phyloP scores from a whole-genome alignment of 2,888 invertebrate genomes.

The Clanis bilineata region DNA sequence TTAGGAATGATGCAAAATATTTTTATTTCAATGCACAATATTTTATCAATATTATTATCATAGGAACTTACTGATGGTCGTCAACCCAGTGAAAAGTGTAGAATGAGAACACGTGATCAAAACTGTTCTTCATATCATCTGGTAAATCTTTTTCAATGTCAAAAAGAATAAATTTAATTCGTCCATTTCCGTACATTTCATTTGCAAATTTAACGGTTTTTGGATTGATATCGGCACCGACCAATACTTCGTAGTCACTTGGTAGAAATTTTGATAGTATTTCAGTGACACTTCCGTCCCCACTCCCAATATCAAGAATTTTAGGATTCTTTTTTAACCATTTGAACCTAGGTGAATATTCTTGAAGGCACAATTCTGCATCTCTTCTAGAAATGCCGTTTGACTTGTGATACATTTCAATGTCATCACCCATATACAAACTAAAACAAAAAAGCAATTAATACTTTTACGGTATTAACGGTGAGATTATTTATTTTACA shows the following conservation, averaged over 20 bases:
- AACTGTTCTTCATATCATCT: constrained; percentile 3
- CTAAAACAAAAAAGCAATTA: constrained; percentile 5
- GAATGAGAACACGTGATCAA: constrained; percentile 19
- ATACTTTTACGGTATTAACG: too few relatives aligned
- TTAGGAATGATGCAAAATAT: too few relatives aligned
- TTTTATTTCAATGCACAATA: too few relatives aligned
- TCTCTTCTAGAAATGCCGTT: constrained; percentile 10
- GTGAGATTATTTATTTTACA: too few relatives aligned
- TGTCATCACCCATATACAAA: constrained; percentile 14
- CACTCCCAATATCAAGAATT: constrained; percentile 23
- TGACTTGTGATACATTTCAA: neutral
- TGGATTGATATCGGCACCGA: constrained; percentile 15
- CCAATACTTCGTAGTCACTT: neutral
- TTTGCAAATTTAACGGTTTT: constrained; percentile 15
- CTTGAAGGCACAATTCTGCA: neutral
- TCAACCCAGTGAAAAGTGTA: constrained; percentile 19
- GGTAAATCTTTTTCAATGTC: constrained; percentile 15
- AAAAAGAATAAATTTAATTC: constrained; percentile 6
- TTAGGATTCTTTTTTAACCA: constrained; percentile 4
- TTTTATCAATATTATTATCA: too few relatives aligned
- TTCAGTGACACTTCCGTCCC: constrained; percentile 22
- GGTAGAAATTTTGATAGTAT: constrained; percentile 17
- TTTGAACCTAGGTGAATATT: constrained; percentile 13
- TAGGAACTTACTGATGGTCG: constrained; percentile 17
- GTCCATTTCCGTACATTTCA: constrained; percentile 1